Evolutionary conservation across 2,113 vertebrate species (phyloP).

Genomic region (Callipepla californica): DNA sequence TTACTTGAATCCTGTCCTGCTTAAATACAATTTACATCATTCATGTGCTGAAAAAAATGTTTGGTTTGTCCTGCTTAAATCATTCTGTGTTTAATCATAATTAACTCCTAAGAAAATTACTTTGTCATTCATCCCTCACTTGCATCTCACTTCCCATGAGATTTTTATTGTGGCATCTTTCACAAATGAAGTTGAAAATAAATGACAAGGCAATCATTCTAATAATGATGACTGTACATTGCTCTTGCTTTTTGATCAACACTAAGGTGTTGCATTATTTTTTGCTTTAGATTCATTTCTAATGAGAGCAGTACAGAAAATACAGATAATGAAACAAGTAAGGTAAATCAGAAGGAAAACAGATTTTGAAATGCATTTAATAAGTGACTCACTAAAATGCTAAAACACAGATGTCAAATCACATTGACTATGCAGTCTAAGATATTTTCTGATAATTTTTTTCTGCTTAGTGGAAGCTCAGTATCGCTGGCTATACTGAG

Average conservation of each 20-base stretch:
- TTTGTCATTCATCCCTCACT: not conserved
- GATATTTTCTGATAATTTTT: conserved; percentile 26
- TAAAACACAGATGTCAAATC: conserved; percentile 33
- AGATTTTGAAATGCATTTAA: conserved; percentile 45
- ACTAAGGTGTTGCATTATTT: not conserved
- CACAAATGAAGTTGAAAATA: not conserved
- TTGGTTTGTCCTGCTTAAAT: not conserved
- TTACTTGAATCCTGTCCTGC: not conserved
- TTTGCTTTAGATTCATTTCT: conserved; percentile 11
- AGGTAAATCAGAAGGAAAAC: conserved; percentile 30
- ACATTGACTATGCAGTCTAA: not conserved
- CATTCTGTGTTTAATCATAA: not conserved
- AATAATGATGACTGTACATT: not conserved
- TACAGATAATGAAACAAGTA: conserved; percentile 15
- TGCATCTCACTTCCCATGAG: not conserved
- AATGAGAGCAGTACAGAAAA: not conserved
- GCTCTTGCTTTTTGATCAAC: conserved; percentile 21
- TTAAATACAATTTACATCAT: not conserved
- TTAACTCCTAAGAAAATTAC: not conserved
- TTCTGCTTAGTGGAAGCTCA: not conserved
- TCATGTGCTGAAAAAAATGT: not conserved
- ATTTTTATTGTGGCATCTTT: not conserved
- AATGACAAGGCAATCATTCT: not conserved
- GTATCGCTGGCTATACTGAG: not conserved
- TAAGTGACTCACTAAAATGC: conserved; percentile 45